These are phyloP conservation scores for Anoplius nigerrimus DNA, from an alignment of 2,888 invertebrate genomes.

Conservation along the genomic window DNA sequence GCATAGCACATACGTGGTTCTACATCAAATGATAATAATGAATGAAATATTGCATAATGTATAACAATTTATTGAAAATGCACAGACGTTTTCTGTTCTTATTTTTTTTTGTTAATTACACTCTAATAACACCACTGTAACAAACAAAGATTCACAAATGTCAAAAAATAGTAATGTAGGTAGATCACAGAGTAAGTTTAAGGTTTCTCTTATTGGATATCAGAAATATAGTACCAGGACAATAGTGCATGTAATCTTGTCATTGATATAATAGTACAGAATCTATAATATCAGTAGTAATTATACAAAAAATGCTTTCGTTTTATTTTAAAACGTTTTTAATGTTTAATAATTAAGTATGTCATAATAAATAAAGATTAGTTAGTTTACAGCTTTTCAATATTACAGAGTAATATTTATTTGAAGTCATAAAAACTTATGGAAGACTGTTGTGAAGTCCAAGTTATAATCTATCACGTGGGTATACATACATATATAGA, in stretches of 20 bases:
- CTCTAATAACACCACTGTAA: background rate
- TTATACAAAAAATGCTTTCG: background rate
- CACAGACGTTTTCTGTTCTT: background rate
- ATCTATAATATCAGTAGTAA: background rate
- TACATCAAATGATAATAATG: background rate
- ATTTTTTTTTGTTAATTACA: slow-evolving; percentile 10
- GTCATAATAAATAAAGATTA: no score
- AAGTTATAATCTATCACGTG: no score
- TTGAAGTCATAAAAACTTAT: no score
- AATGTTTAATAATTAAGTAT: background rate
- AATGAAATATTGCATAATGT: background rate
- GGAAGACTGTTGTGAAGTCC: no score
- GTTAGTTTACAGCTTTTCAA: no score
- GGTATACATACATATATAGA: no score
- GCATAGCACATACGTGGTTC: background rate
- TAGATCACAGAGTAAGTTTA: slow-evolving; percentile 57
- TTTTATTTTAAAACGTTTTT: background rate
- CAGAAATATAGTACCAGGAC: slow-evolving; percentile 33
- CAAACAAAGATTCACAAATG: slow-evolving; percentile 7
- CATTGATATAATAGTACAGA: background rate
- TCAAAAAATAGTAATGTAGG: slow-evolving; percentile 32
- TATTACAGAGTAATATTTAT: no score
- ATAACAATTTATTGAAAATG: background rate
- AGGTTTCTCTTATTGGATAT: slow-evolving; percentile 67
- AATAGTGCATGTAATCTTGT: slow-evolving; percentile 12